phyloP scores from a whole-genome alignment of 2,888 invertebrate species.

The Sesia bembeciformis region DNA sequence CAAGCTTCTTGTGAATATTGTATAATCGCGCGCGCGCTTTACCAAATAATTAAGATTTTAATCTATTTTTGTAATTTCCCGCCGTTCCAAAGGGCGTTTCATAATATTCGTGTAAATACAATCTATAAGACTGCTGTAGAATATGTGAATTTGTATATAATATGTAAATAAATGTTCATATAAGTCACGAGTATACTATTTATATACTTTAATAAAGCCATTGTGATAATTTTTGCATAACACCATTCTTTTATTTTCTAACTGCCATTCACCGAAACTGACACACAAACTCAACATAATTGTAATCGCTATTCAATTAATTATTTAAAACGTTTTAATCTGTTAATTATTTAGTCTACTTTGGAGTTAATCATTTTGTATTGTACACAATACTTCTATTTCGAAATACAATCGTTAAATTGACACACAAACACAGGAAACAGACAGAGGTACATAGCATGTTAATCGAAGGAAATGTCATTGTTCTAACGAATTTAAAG shows the following conservation, averaged over 20 bases:
- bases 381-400: too few relatives aligned
- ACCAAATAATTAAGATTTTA: conserved; percentile 69
- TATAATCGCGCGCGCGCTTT: conserved; percentile 63
- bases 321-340: too few relatives aligned
- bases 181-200: conserved; percentile 74
- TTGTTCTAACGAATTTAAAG: not conserved
- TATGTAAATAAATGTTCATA: conserved; percentile 69
- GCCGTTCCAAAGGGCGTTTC: conserved; percentile 60
- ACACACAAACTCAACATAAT: too few relatives aligned
- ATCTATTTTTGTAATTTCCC: conserved; percentile 70
- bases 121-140: conserved; percentile 74
- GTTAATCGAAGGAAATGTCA: not conserved
- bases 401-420: too few relatives aligned
- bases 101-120: conserved; percentile 66
- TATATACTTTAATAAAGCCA: conserved; percentile 75
- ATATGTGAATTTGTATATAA: conserved; percentile 70
- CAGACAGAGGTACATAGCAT: too few relatives aligned
- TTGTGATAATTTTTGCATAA: conserved; percentile 73
- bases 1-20: conserved; percentile 65
- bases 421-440: too few relatives aligned
- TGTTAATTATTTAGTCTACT: too few relatives aligned
- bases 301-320: too few relatives aligned
- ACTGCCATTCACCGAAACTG: not conserved
- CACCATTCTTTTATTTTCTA: conserved; percentile 32
- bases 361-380: too few relatives aligned